Evolutionary conservation across 2,888 invertebrate genomes (phyloP).

Genomic region (Ischnura elegans): DNA sequence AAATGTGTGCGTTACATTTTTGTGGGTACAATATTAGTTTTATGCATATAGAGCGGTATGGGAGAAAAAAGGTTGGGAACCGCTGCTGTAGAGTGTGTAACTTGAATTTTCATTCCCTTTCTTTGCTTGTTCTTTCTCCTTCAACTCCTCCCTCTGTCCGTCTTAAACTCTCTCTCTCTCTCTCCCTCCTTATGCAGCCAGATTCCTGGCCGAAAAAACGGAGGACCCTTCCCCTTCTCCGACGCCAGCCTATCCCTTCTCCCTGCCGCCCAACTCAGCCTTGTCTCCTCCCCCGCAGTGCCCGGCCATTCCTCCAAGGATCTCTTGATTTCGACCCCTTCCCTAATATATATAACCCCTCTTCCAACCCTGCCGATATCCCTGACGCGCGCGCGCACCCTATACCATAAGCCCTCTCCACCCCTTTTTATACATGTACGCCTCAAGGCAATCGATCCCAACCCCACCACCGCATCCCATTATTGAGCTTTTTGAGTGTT

Average conservation of each 20-base stretch:
- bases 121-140: neutral
- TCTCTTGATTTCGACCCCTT: slow-evolving; percentile 9
- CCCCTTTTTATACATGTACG: neutral
- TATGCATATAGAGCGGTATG: too few relatives aligned
- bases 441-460: slow-evolving; percentile 47
- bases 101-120: too few relatives aligned
- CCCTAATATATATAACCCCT: too few relatives aligned
- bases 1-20: too few relatives aligned
- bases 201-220: neutral
- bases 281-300: neutral
- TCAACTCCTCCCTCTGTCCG: neutral
- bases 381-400: neutral
- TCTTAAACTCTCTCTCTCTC: neutral
- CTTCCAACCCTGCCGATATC: neutral
- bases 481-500: slow-evolving; percentile 62
- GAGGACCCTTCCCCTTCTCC: neutral
- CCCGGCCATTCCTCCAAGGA: neutral
- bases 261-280: neutral
- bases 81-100: too few relatives aligned
- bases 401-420: neutral
- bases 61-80: too few relatives aligned
- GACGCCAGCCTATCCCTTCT: neutral
- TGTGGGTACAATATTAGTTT: too few relatives aligned
- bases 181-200: neutral
- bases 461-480: slow-evolving; percentile 57